These are phyloP conservation scores for Zenarchopterus dispar DNA, from an alignment of 2,797 vertebrate species.

Conservation along the genomic window DNA sequence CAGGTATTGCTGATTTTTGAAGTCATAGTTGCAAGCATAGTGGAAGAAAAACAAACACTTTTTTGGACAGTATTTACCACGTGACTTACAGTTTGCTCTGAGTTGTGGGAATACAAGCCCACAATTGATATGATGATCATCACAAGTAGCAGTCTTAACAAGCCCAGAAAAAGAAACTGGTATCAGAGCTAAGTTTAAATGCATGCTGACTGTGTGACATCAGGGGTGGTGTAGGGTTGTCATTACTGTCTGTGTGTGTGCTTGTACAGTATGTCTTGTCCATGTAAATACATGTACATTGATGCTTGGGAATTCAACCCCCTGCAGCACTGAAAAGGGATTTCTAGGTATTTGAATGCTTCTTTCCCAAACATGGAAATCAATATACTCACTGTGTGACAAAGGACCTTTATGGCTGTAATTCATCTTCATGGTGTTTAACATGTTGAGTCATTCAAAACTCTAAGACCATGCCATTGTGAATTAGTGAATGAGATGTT, in stretches of 20 bases:
- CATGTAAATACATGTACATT: slow-evolving; percentile 15
- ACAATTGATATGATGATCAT: slow-evolving; percentile 53
- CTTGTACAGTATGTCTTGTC: not conserved
- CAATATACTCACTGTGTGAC: slow-evolving; percentile 35
- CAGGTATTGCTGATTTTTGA: slow-evolving; percentile 32
- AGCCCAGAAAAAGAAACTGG: slow-evolving; percentile 34
- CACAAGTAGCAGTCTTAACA: slow-evolving; percentile 5
- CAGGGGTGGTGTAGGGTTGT: slow-evolving; percentile 42
- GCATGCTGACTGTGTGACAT: slow-evolving; percentile 29
- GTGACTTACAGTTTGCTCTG: slow-evolving; percentile 1
- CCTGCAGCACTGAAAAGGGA: slow-evolving; percentile 1
- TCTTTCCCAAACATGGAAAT: slow-evolving; percentile 13
- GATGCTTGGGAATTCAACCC: slow-evolving; percentile 26
- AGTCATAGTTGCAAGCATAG: not conserved
- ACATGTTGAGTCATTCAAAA: slow-evolving; percentile 3
- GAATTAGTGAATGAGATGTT: slow-evolving; percentile 7
- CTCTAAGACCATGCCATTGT: slow-evolving; percentile 23
- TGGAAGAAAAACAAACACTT: slow-evolving; percentile 6
- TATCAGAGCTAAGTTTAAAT: slow-evolving; percentile 58
- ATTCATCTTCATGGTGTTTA: not conserved
- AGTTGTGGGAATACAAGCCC: slow-evolving; percentile 10
- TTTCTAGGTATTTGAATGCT: not conserved
- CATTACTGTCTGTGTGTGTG: slow-evolving; percentile 9
- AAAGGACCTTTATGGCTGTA: not conserved
- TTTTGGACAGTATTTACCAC: not conserved